Evolutionary conservation across 2,888 invertebrate genomes (phyloP), one percentile per base, ranked within the genome.

Genomic region (Plutella xylostella): DNA sequence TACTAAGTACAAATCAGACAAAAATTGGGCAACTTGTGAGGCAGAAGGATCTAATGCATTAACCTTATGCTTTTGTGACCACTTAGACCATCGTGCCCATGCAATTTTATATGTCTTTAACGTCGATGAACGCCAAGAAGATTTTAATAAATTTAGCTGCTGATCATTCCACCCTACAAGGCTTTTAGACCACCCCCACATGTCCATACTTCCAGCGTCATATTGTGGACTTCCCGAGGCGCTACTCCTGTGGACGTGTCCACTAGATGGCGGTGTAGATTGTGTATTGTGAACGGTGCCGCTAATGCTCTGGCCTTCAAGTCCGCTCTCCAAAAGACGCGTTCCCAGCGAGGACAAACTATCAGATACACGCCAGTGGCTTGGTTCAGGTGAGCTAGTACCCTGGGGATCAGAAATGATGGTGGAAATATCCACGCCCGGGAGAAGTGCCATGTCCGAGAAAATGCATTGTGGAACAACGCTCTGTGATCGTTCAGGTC

Each of bases 401-500:
- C n/a, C n/a, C n/a, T n/a, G n/a, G n/a, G n/a, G n/a, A n/a, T n/a
- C n/a, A n/a, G n/a, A n/a, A n/a, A 49, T 3, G 48, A 47, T 5
- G 46, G 48, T 1, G 50, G 52, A 35, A 52, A 52, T 12, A 49
- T 17, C 50, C 48, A 51, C 1, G 43, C 49, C 14, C 45, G 37
- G 2, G n/a, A 9, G 39, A 21, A 47, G 3, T 42, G 4, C 52
- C 48, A 48, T 3, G 14, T 14, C 19, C 18, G 35, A 20, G 42
- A 38, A 21, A 51, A 45, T 18, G 52, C 48, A 19, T 51, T 37
- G 15, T 15, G 14, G 25, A 37, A 46, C 1, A 6, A 11, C 33
- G 47, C 50, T 3, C n/a, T 25, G 12, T 12, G 15, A 42, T 49
- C 49, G 18, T 11, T 42, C 11, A 14, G 19, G 37, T 47, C 48